A percentile compares a stretch with the other conserved stretches of the same genome.
Evolutionary conservation across 2,888 invertebrate species (phyloP).

Genomic region (Dynastes grantii): DNA sequence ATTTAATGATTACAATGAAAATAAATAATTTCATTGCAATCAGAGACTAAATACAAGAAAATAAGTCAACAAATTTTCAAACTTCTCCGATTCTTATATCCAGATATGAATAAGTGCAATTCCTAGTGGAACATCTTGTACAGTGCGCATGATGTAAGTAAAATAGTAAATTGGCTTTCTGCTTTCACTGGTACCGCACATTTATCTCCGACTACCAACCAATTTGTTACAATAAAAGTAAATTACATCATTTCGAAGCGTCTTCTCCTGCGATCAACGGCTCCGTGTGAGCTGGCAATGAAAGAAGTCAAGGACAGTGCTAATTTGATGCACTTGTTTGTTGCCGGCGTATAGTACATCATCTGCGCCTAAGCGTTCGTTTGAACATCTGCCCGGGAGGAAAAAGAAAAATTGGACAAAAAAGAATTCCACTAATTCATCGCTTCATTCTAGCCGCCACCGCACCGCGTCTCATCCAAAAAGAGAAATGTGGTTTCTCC

Average conservation of each 20-base stretch:
- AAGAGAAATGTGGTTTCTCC: constrained; percentile 25
- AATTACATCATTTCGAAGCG: constrained; percentile 25
- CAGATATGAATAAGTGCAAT: too few relatives aligned
- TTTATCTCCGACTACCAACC: constrained; percentile 1
- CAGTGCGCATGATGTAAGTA: not conserved
- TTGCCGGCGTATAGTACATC: not conserved
- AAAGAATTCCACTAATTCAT: constrained; percentile 38
- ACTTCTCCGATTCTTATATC: too few relatives aligned
- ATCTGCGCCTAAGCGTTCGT: not conserved
- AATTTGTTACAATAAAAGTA: constrained; percentile 29
- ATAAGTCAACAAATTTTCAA: too few relatives aligned
- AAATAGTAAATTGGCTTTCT: not conserved
- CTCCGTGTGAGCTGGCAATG: not conserved
- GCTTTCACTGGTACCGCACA: not conserved
- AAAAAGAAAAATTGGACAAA: constrained; percentile 18
- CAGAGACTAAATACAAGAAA: too few relatives aligned
- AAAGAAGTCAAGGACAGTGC: constrained; percentile 32
- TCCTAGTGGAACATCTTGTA: too few relatives aligned
- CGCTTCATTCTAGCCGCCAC: constrained; percentile 14
- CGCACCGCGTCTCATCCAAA: not conserved
- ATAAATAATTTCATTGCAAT: too few relatives aligned
- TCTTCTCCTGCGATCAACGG: constrained; percentile 23
- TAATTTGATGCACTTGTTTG: constrained; percentile 23
- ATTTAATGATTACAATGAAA: too few relatives aligned
- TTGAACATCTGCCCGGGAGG: constrained; percentile 22